phyloP scores from a whole-genome alignment of 1,140 invertebrate species.

The Bathynomus jamesi region DNA sequence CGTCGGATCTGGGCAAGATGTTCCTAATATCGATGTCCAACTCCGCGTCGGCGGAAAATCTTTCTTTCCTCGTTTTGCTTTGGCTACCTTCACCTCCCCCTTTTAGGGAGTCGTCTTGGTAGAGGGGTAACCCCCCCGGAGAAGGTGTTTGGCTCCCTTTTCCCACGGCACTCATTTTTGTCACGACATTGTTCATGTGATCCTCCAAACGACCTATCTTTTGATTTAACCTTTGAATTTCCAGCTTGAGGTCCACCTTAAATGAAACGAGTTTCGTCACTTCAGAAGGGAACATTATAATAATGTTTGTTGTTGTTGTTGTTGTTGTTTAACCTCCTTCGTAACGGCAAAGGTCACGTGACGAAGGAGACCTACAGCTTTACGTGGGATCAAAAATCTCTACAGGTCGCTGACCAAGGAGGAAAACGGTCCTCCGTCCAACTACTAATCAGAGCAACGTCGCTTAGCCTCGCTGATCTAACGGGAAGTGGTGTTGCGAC shows the following conservation, averaged over 20 bases:
- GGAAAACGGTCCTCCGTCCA: no score
- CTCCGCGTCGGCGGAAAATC: constrained; percentile 27
- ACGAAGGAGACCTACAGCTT: no score
- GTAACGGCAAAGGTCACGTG: no score
- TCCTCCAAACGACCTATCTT: constrained; percentile 73
- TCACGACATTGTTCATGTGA: constrained; percentile 61
- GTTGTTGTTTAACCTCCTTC: no score
- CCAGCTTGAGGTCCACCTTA: constrained; percentile 67
- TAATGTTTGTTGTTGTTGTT: no score
- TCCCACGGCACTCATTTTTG: constrained; percentile 48
- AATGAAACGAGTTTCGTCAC: no score
- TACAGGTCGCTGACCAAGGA: no score
- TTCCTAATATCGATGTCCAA: constrained; percentile 32
- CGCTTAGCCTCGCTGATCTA: no score
- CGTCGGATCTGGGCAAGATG: constrained; percentile 41
- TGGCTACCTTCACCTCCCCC: constrained; percentile 14
- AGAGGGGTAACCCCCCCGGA: constrained; percentile 32
- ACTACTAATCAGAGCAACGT: no score
- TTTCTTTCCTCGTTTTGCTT: constrained; percentile 20
- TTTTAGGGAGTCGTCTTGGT: constrained; percentile 25
- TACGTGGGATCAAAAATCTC: no score
- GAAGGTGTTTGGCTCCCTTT: constrained; percentile 38
- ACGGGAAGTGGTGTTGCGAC: no score
- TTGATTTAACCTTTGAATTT: constrained; percentile 73
- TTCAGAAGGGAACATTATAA: no score